Percentiles rank a stretch among this genome's conserved stretches.
These are phyloP conservation scores for Rhagonycha fulva DNA, from an alignment of 2,888 invertebrate genomes.

Conservation along the genomic window DNA sequence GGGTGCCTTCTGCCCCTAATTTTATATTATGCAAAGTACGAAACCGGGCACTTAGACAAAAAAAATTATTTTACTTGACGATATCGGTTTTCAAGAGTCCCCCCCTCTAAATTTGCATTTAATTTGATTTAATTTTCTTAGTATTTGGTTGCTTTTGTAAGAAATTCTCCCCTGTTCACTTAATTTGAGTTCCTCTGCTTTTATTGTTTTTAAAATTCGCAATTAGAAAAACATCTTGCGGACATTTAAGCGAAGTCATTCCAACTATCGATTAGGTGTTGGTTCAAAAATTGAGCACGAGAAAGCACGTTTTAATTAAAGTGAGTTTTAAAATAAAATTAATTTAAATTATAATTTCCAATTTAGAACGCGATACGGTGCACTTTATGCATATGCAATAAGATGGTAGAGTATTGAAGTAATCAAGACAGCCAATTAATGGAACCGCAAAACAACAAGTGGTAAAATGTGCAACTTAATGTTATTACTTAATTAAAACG, in stretches of 20 bases:
- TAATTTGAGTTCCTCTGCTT: not conserved
- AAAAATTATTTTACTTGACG: too few relatives aligned
- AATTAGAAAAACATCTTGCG: not conserved
- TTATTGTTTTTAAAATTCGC: not conserved
- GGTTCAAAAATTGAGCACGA: not conserved
- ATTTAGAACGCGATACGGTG: slow-evolving; percentile 34
- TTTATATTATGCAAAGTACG: too few relatives aligned
- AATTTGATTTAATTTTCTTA: not conserved
- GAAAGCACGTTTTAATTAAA: not conserved
- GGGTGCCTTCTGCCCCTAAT: too few relatives aligned
- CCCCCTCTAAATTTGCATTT: too few relatives aligned
- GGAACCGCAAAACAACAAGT: slow-evolving; percentile 44
- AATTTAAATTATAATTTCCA: slow-evolving; percentile 40
- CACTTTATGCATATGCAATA: slow-evolving; percentile 46
- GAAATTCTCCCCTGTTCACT: not conserved
- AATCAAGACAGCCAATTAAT: slow-evolving; percentile 35
- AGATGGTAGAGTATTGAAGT: slow-evolving; percentile 28
- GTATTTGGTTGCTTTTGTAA: not conserved
- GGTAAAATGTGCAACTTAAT: slow-evolving; percentile 41
- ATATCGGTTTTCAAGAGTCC: too few relatives aligned
- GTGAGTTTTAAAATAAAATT: slow-evolving; percentile 30
- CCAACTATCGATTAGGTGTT: not conserved
- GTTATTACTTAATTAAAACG: slow-evolving; percentile 54
- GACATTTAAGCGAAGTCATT: not conserved
- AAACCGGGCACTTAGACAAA: too few relatives aligned